Conservation (phyloP, 2,113 vertebrate genomes). For the Tauraco erythrolophus region DNA sequence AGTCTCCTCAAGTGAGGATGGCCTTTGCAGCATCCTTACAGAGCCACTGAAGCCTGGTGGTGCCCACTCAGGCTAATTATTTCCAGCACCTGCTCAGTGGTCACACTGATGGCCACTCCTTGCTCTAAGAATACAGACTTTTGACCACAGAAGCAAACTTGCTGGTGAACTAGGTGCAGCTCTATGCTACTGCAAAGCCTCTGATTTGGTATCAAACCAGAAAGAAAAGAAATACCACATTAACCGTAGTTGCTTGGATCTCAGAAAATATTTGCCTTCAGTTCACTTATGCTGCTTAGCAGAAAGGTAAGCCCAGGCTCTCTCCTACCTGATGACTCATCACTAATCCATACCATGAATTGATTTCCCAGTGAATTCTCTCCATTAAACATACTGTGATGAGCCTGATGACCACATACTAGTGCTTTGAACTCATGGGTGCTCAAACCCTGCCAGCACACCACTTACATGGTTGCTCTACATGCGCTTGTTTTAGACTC, state of each 20-base stretch:
- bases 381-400: neutral
- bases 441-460: neutral
- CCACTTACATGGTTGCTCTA: neutral
- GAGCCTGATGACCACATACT: neutral
- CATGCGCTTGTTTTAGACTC: neutral
- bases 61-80: neutral
- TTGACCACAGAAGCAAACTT: neutral
- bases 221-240: neutral
- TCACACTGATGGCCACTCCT: neutral
- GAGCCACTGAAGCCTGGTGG: neutral
- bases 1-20: neutral
- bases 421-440: neutral
- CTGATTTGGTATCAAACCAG: neutral
- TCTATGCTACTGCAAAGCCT: neutral
- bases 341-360: neutral
- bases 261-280: neutral
- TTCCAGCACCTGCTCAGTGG: neutral
- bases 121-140: neutral
- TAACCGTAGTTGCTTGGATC: neutral
- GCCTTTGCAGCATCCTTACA: neutral
- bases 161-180: fast-evolving
- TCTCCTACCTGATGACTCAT: neutral
- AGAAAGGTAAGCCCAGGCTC: neutral
- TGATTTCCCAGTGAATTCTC: neutral
- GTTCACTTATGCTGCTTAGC: neutral